Evolutionary conservation across 2,113 vertebrate genomes (phyloP).

Genomic region (Varanus salvator): DNA sequence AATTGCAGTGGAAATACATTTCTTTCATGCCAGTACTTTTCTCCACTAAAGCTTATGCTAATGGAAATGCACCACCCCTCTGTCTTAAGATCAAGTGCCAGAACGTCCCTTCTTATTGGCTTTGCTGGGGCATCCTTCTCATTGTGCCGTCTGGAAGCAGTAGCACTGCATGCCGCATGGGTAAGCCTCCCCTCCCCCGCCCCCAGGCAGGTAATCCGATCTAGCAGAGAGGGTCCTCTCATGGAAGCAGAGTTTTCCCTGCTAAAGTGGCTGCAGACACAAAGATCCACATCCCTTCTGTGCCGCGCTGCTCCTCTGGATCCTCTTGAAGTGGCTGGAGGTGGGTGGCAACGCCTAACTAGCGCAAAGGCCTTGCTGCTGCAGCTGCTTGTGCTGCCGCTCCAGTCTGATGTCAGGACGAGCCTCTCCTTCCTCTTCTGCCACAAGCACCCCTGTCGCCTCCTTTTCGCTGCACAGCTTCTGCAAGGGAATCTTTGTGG

Average conservation of each 20-base stretch:
- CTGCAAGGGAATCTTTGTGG: neutral
- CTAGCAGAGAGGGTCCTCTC: too few species aligned
- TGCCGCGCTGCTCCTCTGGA: neutral
- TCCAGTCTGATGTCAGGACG: neutral
- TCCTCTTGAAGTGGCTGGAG: neutral
- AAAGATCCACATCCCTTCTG: neutral
- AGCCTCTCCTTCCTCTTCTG: neutral
- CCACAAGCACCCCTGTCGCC: neutral
- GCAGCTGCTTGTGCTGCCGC: neutral
- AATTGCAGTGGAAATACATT: neutral
- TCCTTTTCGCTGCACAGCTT: neutral
- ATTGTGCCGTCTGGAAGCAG: neutral
- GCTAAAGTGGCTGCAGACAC: neutral
- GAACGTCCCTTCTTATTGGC: neutral
- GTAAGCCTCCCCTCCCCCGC: neutral
- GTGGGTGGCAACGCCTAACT: neutral
- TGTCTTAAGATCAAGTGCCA: neutral
- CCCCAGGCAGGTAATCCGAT: too few species aligned
- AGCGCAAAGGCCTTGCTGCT: too few species aligned
- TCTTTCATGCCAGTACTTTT: neutral
- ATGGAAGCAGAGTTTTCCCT: too few species aligned
- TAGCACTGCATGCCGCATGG: neutral
- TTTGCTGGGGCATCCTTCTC: neutral
- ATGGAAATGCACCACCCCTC: neutral
- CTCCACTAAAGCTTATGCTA: neutral